These are phyloP conservation scores for Alligator mississippiensis DNA, from an alignment of 2,113 vertebrate species.

Conservation along the genomic window DNA sequence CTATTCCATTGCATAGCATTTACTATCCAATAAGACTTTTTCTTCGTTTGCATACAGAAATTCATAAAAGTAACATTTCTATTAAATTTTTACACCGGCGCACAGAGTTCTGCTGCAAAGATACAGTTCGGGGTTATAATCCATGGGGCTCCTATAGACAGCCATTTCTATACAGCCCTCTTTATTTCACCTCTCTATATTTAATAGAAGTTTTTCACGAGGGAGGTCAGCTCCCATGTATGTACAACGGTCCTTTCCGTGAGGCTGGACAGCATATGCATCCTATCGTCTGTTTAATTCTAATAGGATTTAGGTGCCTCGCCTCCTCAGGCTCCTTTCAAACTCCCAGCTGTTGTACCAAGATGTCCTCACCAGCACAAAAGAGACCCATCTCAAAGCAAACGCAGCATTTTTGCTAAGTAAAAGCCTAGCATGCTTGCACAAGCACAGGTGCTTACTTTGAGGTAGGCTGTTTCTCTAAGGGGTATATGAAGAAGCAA, in stretches of 20 bases:
- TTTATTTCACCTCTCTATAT: background rate
- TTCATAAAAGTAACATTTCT: background rate
- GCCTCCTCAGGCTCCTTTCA: background rate
- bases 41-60: background rate
- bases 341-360: background rate
- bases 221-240: accelerated
- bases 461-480: no score
- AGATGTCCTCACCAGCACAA: background rate
- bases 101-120: background rate
- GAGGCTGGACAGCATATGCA: background rate
- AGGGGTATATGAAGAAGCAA: background rate
- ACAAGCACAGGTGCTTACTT: background rate
- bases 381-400: background rate
- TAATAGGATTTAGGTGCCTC: background rate
- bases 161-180: accelerated
- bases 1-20: background rate
- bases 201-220: background rate
- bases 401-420: background rate
- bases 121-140: accelerated
- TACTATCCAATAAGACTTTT: background rate
- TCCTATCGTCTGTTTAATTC: background rate
- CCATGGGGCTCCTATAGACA: background rate
- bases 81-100: background rate
- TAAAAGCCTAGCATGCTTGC: background rate
- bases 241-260: background rate